Evolutionary conservation across 2,888 invertebrate genomes (phyloP).

Genomic region (Oxytorus armatus): DNA sequence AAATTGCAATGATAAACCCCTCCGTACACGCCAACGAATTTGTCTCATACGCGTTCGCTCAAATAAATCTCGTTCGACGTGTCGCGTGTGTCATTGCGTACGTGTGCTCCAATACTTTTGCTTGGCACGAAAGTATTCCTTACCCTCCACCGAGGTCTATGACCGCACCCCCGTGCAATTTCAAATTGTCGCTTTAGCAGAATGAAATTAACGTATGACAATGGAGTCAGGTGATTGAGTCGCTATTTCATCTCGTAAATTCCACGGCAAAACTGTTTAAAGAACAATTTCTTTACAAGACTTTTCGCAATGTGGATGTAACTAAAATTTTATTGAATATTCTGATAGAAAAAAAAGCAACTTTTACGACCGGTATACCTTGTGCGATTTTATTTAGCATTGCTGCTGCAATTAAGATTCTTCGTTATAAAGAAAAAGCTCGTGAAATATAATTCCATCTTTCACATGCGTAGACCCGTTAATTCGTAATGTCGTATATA

Average conservation of each 20-base stretch:
- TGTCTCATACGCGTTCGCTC: constrained; percentile 31
- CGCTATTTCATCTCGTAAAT: not conserved
- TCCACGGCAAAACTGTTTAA: no score
- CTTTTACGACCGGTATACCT: no score
- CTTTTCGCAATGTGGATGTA: no score
- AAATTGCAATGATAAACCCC: constrained; percentile 84
- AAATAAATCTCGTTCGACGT: constrained; percentile 49
- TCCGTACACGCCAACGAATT: constrained; percentile 61
- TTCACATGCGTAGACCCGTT: no score
- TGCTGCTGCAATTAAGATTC: no score
- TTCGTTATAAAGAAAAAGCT: not conserved
- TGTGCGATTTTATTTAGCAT: no score
- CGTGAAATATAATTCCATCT: no score
- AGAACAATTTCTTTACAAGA: no score
- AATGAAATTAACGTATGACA: not conserved
- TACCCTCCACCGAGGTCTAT: not conserved
- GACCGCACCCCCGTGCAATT: not conserved
- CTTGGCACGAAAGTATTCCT: constrained; percentile 18
- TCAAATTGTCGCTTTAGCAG: not conserved
- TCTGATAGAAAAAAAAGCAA: no score
- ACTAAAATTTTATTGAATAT: not conserved
- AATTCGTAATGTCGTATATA: not conserved
- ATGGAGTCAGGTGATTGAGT: not conserved
- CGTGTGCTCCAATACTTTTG: constrained; percentile 41
- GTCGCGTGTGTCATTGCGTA: constrained; percentile 12